Base-by-base conservation (phyloP, 2,113 vertebrate genomes). In the Parotia lawesii region DNA sequence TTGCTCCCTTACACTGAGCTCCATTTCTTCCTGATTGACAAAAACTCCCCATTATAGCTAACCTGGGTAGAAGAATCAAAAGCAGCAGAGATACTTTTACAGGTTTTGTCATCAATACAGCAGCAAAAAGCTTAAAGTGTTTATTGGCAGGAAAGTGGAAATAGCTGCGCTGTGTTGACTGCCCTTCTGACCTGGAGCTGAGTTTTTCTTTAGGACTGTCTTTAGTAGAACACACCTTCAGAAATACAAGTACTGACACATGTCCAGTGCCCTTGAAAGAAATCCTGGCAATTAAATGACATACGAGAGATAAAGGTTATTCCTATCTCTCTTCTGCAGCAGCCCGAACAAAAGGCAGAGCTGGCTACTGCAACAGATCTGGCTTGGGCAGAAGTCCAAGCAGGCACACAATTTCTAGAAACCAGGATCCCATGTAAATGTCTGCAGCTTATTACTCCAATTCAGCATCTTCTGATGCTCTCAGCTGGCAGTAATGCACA, bases 261-360 rank as follows among this genome's bases (percentile, higher is more conserved):
- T 2, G 37, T 48, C 56, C 69, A 51, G 44, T 51, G 76, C 38
- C 57, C 84, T 17, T 70, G 65, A 84, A 86, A 93, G 92, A 54
- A 71, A 58, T n/a, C 37, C 48, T 90, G 69, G 90, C 57, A 86
- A 58, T 40, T 57, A 67, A 92, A 4, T 28, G 75, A 31, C 11
- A 7, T 15, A 56, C 31, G 44, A 54, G 64, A 77, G 56, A 71
- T 29, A 56, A 2, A 71, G 60, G 40, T 53, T 83, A 76, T 42
- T 47, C 67, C 77, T 47, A 35, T 88, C 72, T 71, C 69, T 81
- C 74, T 79, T 31, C 78, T 78, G 76, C 90, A 72, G 86, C 91
- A 88, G 89, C 48, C 92, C 60, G 75, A 80, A 94, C 64, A 90
- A 93, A 92, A 81, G 72, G 94, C 60, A 87, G 84, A 84, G 69